A percentile compares a stretch with the other conserved stretches of the same genome.
Conservation (phyloP, 2,113 vertebrate species). For the Camelus bactrianus region DNA sequence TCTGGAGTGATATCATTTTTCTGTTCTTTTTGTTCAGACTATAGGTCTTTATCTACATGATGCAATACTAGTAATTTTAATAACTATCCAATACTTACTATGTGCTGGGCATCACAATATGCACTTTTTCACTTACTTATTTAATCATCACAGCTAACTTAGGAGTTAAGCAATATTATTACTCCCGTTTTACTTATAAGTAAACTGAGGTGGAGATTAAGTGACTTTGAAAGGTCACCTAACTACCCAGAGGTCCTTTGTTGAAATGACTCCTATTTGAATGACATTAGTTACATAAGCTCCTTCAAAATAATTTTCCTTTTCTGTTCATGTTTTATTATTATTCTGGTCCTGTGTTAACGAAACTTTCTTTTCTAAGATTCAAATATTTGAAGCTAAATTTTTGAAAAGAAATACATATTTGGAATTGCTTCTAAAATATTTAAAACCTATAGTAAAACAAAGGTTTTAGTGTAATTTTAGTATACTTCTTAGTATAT, state of each 20-base stretch:
- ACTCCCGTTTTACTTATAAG: neutral
- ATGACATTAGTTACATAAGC: neutral
- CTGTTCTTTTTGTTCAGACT: neutral
- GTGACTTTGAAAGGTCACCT: neutral
- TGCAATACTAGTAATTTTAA: neutral
- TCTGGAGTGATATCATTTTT: neutral
- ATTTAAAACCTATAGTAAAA: slow-evolving; percentile 28
- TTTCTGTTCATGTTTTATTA: neutral
- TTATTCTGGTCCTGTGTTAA: neutral
- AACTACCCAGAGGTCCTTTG: neutral
- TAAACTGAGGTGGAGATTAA: neutral
- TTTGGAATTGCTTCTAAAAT: slow-evolving; percentile 38
- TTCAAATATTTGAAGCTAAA: neutral
- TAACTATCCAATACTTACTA: neutral
- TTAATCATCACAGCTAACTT: neutral
- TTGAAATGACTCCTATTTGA: neutral
- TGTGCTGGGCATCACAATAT: neutral
- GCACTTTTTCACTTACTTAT: neutral
- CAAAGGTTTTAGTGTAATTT: neutral
- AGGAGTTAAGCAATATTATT: neutral
- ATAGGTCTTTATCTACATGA: neutral
- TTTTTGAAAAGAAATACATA: neutral
- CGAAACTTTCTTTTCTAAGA: neutral
- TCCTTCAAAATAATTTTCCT: neutral
- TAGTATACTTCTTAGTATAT: neutral